These are phyloP conservation scores for Anastatus disparis DNA, from an alignment of 1,140 invertebrate genomes.

Conservation along the genomic window DNA sequence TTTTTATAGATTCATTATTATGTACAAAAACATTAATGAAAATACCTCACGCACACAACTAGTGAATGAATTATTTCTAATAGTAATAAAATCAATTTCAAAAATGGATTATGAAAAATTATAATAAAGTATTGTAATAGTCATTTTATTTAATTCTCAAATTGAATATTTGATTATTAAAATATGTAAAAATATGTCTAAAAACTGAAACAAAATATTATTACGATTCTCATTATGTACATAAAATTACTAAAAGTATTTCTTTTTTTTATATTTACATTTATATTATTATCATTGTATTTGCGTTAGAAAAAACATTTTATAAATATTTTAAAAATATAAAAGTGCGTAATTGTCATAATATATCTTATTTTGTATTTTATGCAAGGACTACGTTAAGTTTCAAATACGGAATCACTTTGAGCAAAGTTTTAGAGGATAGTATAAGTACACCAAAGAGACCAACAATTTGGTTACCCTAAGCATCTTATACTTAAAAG, in stretches of 20 bases:
- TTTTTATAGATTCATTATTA: no score
- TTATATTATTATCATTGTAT: conserved; percentile 11
- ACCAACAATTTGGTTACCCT: conserved; percentile 24
- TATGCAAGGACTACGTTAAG: conserved; percentile 16
- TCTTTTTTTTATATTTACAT: conserved; percentile 5
- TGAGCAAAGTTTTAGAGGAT: conserved; percentile 14
- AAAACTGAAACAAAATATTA: no score
- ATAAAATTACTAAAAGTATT: conserved; percentile 4
- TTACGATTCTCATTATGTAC: conserved; percentile 9
- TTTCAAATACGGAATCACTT: conserved; percentile 14
- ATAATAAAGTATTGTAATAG: no score
- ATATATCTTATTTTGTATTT: conserved; percentile 5
- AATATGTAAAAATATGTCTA: no score
- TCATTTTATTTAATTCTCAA: no score
- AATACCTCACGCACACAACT: no score
- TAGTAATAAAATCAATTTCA: no score
- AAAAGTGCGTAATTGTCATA: conserved; percentile 1
- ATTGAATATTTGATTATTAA: no score
- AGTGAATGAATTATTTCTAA: no score
- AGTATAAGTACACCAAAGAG: conserved; percentile 25
- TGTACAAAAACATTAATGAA: no score
- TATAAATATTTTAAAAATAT: conserved; percentile 19
- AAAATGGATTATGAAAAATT: no score
- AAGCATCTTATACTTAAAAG: conserved; percentile 26
- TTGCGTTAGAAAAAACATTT: conserved; percentile 1